Conservation (phyloP, 2,797 vertebrate species). For the Scyliorhinus canicula region DNA sequence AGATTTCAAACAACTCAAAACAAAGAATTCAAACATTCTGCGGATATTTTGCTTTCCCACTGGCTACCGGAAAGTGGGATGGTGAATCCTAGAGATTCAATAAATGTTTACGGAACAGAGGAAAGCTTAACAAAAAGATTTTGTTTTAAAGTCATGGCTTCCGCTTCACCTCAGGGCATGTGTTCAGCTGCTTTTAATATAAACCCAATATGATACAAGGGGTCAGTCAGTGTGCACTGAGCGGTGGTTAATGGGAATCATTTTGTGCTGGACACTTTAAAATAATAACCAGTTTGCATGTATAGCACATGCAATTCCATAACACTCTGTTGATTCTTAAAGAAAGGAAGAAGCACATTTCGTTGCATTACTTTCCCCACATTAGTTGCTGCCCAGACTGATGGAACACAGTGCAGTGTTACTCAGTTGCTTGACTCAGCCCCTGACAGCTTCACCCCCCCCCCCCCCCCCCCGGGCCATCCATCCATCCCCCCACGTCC, state of each 20-base stretch:
- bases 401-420: background rate
- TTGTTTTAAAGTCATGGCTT: background rate
- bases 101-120: background rate
- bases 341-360: too few species aligned
- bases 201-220: background rate
- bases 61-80: background rate
- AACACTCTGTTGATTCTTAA: too few species aligned
- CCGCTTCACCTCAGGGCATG: background rate
- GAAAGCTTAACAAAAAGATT: background rate
- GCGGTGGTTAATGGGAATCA: background rate
- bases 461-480: too few species aligned
- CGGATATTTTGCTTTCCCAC: background rate
- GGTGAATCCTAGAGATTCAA: background rate
- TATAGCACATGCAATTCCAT: background rate
- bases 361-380: background rate
- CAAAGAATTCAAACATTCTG: background rate
- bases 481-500: background rate
- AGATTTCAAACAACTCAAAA: background rate
- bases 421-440: background rate
- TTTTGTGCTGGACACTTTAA: background rate
- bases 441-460: background rate
- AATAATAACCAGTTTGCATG: background rate
- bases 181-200: slow-evolving; percentile 1
- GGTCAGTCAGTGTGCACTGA: too few species aligned
- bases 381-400: too few species aligned